Evolutionary conservation across 2,797 vertebrate species (phyloP), one percentile per base, ranked within the genome.

Genomic region (Neopelma chrysocephalum): DNA sequence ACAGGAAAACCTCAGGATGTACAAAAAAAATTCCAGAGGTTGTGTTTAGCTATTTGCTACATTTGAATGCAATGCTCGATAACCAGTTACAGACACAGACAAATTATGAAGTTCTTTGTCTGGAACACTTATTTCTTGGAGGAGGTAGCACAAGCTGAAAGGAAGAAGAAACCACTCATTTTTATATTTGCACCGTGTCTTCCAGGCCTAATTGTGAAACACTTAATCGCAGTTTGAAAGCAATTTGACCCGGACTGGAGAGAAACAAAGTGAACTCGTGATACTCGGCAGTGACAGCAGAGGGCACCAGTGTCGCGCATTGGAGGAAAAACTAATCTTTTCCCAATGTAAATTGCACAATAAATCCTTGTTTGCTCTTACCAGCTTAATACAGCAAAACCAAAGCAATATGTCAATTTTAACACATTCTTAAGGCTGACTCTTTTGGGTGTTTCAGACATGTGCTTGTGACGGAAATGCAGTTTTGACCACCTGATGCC

Each of bases 251-350:
- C 27, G 4, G 23, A 13, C 21, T 38, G 25, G 12, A 42, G 31
- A 72, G 6, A 34, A 76, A 45, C 68, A 47, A 82, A 50, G 9
- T 3, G 29, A 94, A 6, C 4, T 6, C 12, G 14, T 45, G 76
- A 60, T 70, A 45, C 80, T 96, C 61, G 61, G 43, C 14, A 95
- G 19, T 4, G 87, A 96, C 98, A 98, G 97, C 95, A 98, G 98
- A 98, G 97, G 98, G 98, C 98, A 95, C 95, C 92, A 95, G 51
- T 79, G 93, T 53, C 95, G 94, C 84, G 45, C 95, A 82, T 21
- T 96, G 96, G 32, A 91, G 84, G 93, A 93, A 93, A 69, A 69
- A 40, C 1, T 21, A 38, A 31, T 22, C 7, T 23, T 53, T 26
- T 64, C 2, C 17, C 40, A 48, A 31, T 11, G 21, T 36, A 92